Evolutionary conservation across 2,888 invertebrate genomes (phyloP).

Genomic region (Chrysolina americana): DNA sequence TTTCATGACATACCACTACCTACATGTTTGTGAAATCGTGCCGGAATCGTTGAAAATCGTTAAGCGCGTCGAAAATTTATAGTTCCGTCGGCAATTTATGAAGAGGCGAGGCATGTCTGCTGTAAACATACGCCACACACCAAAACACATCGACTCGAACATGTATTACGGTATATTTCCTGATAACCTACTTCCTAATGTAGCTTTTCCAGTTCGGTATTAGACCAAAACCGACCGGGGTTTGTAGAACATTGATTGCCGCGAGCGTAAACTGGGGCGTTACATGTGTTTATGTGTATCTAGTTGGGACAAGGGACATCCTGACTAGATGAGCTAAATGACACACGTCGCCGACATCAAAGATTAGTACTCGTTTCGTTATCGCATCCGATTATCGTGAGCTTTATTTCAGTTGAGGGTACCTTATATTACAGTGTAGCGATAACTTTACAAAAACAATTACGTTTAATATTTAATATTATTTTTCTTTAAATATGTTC

Average conservation of each 20-base stretch:
- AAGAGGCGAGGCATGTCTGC: slow-evolving; percentile 3
- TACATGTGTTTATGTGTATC: background rate
- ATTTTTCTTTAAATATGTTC: too few relatives aligned
- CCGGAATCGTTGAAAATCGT: slow-evolving; percentile 2
- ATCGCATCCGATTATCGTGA: background rate
- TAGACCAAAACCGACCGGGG: slow-evolving; percentile 26
- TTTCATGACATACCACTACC: too few relatives aligned
- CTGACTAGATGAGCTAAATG: background rate
- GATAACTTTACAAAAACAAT: too few relatives aligned
- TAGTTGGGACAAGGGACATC: background rate
- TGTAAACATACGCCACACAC: slow-evolving; percentile 3
- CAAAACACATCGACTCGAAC: slow-evolving; percentile 30
- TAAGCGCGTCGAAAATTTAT: background rate
- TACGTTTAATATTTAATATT: too few relatives aligned
- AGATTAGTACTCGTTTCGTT: background rate
- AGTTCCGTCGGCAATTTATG: slow-evolving; percentile 4
- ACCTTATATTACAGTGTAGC: too few relatives aligned
- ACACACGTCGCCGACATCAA: slow-evolving; percentile 1
- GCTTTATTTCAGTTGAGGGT: too few relatives aligned
- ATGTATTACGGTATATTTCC: slow-evolving; percentile 59
- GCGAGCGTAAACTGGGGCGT: slow-evolving; percentile 19
- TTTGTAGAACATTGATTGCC: slow-evolving; percentile 15
- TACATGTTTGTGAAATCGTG: background rate
- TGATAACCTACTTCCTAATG: slow-evolving; percentile 55
- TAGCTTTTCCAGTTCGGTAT: slow-evolving; percentile 24